Conservation (phyloP, 2,888 invertebrate genomes). For the Calameuta filiformis region DNA sequence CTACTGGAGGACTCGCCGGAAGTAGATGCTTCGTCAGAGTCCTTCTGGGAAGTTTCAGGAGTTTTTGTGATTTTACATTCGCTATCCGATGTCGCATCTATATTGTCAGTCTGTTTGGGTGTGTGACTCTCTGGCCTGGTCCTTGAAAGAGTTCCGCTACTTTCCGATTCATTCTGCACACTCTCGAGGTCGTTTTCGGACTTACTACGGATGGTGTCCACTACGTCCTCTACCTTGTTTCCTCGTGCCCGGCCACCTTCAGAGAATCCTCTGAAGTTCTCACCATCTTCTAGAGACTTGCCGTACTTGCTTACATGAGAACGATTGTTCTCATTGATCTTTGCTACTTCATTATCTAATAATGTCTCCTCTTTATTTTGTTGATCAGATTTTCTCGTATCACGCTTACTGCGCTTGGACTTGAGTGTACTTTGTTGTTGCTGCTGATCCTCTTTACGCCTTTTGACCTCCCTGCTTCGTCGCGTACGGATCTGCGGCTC, state of each 20-base stretch:
- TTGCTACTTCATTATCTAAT: slow-evolving; percentile 61
- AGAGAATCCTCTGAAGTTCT: slow-evolving; percentile 53
- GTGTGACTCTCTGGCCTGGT: slow-evolving; percentile 4
- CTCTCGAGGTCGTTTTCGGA: slow-evolving; percentile 57
- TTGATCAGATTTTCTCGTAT: slow-evolving; percentile 42
- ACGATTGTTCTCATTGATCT: slow-evolving; percentile 61
- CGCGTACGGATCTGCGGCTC: slow-evolving; percentile 49
- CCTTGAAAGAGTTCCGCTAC: slow-evolving; percentile 6
- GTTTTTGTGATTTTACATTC: slow-evolving; percentile 39
- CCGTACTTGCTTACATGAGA: slow-evolving; percentile 38
- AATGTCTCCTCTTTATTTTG: slow-evolving; percentile 60
- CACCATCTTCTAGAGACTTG: slow-evolving; percentile 33
- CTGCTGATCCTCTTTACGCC: slow-evolving; percentile 46
- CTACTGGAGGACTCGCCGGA: slow-evolving; percentile 60
- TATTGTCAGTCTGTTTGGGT: slow-evolving; percentile 24
- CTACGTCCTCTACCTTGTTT: slow-evolving; percentile 28
- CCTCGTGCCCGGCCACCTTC: slow-evolving; percentile 33
- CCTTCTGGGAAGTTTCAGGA: slow-evolving; percentile 44
- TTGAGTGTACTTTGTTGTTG: slow-evolving; percentile 21
- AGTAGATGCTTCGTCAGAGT: slow-evolving; percentile 58
- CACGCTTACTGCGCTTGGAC: slow-evolving; percentile 28
- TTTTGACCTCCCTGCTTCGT: slow-evolving; percentile 53
- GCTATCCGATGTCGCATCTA: slow-evolving; percentile 27
- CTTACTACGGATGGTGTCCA: slow-evolving; percentile 52
- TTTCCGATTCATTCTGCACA: slow-evolving; percentile 15